Evolutionary conservation across 2,113 vertebrate genomes (phyloP).

Genomic region (Mungos mungo): DNA sequence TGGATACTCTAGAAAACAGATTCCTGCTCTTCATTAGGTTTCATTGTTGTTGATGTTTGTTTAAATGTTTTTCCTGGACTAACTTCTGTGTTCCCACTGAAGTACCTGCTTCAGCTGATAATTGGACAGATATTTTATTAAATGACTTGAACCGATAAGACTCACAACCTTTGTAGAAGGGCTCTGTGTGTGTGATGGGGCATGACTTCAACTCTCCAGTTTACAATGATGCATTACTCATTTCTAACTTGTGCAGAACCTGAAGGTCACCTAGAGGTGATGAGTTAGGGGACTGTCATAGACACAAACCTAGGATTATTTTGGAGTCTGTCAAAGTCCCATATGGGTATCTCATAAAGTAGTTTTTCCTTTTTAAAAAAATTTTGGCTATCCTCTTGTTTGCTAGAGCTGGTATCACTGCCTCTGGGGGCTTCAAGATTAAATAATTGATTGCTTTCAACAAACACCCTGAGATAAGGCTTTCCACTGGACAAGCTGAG

Average conservation of each 20-base stretch:
- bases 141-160: background rate
- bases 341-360: background rate
- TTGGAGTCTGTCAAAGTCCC: background rate
- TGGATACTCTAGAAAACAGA: background rate
- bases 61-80: background rate
- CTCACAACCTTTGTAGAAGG: background rate
- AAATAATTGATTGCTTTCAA: background rate
- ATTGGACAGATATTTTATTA: background rate
- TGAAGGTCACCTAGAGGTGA: background rate
- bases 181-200: background rate
- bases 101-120: background rate
- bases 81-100: background rate
- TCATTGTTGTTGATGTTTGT: background rate
- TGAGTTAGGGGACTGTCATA: background rate
- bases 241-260: background rate
- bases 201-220: background rate
- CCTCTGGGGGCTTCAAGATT: background rate
- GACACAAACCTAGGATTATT: background rate
- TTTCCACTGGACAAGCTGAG: background rate
- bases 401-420: background rate
- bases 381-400: background rate
- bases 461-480: background rate
- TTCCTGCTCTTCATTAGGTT: background rate
- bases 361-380: background rate
- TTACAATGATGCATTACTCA: background rate